Evolutionary conservation across 2,113 vertebrate genomes (phyloP).

Genomic region (Mesocricetus auratus): DNA sequence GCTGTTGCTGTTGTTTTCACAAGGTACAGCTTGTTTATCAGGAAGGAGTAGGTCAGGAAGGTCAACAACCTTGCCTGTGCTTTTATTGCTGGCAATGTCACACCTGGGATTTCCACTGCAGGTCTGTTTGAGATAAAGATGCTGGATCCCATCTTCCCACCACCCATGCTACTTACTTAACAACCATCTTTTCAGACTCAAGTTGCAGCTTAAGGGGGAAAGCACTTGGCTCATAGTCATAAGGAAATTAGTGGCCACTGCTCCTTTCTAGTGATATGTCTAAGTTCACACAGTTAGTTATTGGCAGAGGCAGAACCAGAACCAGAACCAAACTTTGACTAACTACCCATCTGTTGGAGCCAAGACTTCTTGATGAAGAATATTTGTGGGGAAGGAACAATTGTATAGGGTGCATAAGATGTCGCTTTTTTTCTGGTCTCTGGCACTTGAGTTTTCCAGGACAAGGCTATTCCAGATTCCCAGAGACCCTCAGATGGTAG

Average conservation of each 20-base stretch:
- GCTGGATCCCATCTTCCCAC: conserved; percentile 24
- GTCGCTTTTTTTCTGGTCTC: not conserved
- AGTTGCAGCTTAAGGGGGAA: not conserved
- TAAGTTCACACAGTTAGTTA: conserved; percentile 33
- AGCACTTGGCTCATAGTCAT: conserved; percentile 33
- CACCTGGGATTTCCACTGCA: conserved; percentile 6
- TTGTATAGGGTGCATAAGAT: not conserved
- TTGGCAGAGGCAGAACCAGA: not conserved
- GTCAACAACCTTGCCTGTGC: conserved; percentile 47
- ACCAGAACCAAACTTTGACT: conserved; percentile 40
- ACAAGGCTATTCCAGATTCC: conserved; percentile 45
- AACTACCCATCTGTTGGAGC: conserved; percentile 6
- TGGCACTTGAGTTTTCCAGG: conserved; percentile 29
- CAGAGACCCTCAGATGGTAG: not conserved
- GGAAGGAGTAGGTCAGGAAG: conserved; percentile 44
- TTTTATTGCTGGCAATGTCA: conserved; percentile 25
- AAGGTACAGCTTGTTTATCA: conserved; percentile 4
- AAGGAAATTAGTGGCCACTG: not conserved
- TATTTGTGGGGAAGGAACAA: conserved; percentile 26
- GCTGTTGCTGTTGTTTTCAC: not conserved
- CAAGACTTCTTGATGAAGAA: conserved; percentile 49
- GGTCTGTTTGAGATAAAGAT: conserved; percentile 50
- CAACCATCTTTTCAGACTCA: conserved; percentile 14
- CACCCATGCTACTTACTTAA: not conserved
- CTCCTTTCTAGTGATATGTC: conserved; percentile 44